Base-by-base conservation (phyloP, 1,140 invertebrate species). In the Dendroctonus ponderosae region DNA sequence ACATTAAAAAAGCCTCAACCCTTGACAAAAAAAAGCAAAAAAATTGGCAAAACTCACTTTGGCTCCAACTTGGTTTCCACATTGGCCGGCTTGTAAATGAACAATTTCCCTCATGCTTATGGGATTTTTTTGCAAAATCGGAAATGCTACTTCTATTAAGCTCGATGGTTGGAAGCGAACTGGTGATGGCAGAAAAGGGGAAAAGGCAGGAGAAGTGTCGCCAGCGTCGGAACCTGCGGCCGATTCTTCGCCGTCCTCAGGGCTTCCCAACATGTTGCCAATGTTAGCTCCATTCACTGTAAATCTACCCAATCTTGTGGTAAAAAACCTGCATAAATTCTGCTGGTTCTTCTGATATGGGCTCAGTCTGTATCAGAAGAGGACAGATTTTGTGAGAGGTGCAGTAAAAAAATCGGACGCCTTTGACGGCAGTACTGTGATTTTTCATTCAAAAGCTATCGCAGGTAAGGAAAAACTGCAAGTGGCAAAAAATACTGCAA, bases 51-150 rank as follows among this genome's bases (percentile, higher is more conserved):
- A 40, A 66, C 60, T 71, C 72, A 77, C 75, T 66, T 77, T 77
- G 53, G 74, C 74, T 56, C 75, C 75, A 59, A 77, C 73, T 66
- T 77, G 92, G 82, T 94, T 94, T 70, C 92, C 92, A 82, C 92
- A 94, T 79, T 93, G 91, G 72, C 91, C 91, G 77, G 88, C 89
- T 81, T 92, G 90, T 72, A 91, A 81, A 80, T 91, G 89, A 70
- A 91, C 87, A 76, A 91, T 91, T 87, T 91, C 89, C 82, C 89
- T 87, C 89, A 91, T 91, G n/a, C 12, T 26, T 26, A 26, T 26
- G 26, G 26, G 3, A 26, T 26, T 26, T 26, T 26, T 26, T 1
- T 26, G 26, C 26, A 26, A 26, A 26, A 26, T 26, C 26, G 26
- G 3, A 26, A 26, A 26, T 3, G 26, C 26, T 52, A 26, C 37